Evolutionary conservation across 2,113 vertebrate species (phyloP).

Genomic region (Oenanthe oenanthe): DNA sequence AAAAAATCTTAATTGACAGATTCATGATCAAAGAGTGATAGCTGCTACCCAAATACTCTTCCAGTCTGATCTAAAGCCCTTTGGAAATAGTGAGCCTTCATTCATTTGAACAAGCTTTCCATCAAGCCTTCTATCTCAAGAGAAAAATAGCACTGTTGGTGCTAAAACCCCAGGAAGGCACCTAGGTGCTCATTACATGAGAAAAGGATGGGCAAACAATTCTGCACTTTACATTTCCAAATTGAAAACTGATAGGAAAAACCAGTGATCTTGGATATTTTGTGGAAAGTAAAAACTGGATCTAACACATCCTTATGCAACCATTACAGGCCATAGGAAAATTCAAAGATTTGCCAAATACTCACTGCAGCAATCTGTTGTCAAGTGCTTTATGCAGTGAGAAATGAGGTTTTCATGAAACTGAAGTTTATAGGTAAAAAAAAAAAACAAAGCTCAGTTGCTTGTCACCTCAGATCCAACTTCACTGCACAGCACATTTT

Average conservation of each 20-base stretch:
- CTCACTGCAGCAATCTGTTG: background rate
- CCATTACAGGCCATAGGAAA: background rate
- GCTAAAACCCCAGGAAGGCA: background rate
- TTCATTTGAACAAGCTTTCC: background rate
- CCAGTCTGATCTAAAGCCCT: background rate
- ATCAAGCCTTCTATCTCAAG: background rate
- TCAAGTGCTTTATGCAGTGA: background rate
- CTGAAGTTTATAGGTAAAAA: background rate
- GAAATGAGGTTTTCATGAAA: background rate
- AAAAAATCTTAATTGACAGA: background rate
- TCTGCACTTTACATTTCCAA: slow-evolving; percentile 13
- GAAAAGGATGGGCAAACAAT: background rate
- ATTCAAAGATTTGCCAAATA: background rate
- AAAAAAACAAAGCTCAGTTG: background rate
- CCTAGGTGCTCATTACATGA: background rate
- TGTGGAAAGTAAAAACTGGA: background rate
- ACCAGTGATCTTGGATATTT: background rate
- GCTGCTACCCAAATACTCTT: background rate
- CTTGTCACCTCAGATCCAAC: slow-evolving; percentile 31
- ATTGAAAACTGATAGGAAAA: background rate
- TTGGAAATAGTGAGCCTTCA: background rate
- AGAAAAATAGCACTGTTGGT: background rate
- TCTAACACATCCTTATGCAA: background rate
- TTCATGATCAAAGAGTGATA: background rate
- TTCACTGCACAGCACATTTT: slow-evolving; percentile 11